Evolutionary conservation across 2,797 vertebrate genomes (phyloP).

Genomic region (Hemitrygon akajei): DNA sequence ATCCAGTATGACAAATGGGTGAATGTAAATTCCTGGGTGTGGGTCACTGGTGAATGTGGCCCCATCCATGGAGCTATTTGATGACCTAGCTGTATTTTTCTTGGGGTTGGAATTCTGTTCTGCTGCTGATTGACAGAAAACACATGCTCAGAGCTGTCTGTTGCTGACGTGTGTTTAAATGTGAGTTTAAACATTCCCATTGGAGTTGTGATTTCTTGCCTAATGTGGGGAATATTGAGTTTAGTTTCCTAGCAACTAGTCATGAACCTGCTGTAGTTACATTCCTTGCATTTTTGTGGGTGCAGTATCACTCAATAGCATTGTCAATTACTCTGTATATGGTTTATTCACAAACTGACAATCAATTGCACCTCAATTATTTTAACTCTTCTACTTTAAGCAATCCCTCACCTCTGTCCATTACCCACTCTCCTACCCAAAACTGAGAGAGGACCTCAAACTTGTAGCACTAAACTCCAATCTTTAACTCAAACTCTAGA

Average conservation of each 20-base stretch:
- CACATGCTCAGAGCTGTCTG: constrained; percentile 30
- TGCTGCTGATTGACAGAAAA: constrained; percentile 17
- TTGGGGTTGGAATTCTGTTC: neutral
- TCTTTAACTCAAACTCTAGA: neutral
- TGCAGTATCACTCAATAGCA: constrained; percentile 46
- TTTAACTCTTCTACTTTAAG: neutral
- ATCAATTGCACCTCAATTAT: neutral
- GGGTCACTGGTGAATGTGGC: neutral
- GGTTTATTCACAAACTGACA: neutral
- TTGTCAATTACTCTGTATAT: neutral
- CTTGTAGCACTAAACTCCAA: neutral
- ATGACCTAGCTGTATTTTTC: neutral
- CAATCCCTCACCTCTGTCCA: too few relatives aligned
- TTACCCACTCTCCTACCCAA: neutral
- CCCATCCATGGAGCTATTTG: neutral
- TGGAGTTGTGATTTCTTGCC: constrained; percentile 20
- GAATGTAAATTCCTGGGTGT: neutral
- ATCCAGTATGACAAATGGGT: neutral
- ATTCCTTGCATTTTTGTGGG: constrained; percentile 51
- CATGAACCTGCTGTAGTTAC: constrained; percentile 38
- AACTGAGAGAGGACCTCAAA: neutral
- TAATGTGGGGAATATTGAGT: constrained; percentile 4
- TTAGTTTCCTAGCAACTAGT: constrained; percentile 21
- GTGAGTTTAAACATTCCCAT: constrained; percentile 31
- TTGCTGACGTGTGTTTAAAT: constrained; percentile 12